Conservation (phyloP, 2,888 invertebrate genomes). For the Orthosia gracilis region DNA sequence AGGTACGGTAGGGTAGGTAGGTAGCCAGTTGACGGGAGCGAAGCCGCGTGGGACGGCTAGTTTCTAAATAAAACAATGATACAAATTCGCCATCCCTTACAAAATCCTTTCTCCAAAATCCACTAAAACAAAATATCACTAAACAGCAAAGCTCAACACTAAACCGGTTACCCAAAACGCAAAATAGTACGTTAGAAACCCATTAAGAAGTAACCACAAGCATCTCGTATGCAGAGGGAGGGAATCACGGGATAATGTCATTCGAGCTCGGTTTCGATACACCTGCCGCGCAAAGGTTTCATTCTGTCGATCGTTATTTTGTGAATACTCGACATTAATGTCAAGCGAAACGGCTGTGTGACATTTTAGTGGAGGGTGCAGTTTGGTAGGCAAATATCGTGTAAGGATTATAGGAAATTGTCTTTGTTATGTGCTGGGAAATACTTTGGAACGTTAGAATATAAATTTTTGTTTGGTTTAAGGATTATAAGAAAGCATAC, state of each 20-base stretch:
- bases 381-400: slow-evolving; percentile 7
- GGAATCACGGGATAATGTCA: slow-evolving; percentile 55
- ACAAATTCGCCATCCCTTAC: not conserved
- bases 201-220: slow-evolving; percentile 68
- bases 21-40: too few species aligned
- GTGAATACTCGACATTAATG: slow-evolving; percentile 59
- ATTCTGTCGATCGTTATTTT: slow-evolving; percentile 55
- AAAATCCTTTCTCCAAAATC: slow-evolving; percentile 8
- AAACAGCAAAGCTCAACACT: slow-evolving; percentile 32
- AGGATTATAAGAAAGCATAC: too few species aligned
- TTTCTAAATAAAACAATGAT: too few species aligned
- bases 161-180: slow-evolving; percentile 53
- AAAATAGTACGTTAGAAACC: slow-evolving; percentile 58
- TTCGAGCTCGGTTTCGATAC: slow-evolving; percentile 51
- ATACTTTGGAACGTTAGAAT: too few species aligned
- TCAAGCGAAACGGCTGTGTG: slow-evolving; percentile 43
- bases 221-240: slow-evolving; percentile 68
- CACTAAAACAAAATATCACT: slow-evolving; percentile 19
- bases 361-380: slow-evolving; percentile 44
- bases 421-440: not conserved
- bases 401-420: not conserved
- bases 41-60: too few species aligned
- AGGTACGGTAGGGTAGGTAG: too few species aligned
- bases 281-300: slow-evolving; percentile 46
- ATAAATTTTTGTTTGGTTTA: too few species aligned